A percentile compares a stretch with the other conserved stretches of the same genome.
These are phyloP conservation scores for Subacronicta megacephala DNA, from an alignment of 2,888 invertebrate genomes.

Conservation along the genomic window DNA sequence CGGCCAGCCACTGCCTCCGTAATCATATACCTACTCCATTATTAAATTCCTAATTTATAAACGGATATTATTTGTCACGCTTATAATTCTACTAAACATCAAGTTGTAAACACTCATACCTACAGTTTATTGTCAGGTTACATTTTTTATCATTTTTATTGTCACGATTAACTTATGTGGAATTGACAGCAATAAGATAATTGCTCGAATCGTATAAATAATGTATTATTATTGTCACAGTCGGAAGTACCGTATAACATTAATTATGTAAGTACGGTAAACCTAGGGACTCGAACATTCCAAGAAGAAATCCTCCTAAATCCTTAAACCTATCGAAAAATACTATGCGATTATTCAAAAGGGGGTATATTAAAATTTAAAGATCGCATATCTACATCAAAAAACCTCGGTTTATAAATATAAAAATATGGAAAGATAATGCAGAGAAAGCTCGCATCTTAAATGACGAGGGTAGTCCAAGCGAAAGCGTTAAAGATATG, in stretches of 20 bases:
- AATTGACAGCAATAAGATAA: constrained; percentile 84
- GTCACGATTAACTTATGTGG: constrained; percentile 66
- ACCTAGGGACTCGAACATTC: constrained; percentile 51
- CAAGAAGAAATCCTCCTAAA: constrained; percentile 64
- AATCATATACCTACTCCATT: constrained; percentile 43
- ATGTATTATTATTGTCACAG: constrained; percentile 76
- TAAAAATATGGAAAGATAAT: constrained; percentile 79
- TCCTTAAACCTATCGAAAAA: constrained; percentile 84
- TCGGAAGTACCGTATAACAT: constrained; percentile 66
- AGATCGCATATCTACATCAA: constrained; percentile 79
- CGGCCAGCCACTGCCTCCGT: constrained; percentile 50
- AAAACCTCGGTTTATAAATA: constrained; percentile 72
- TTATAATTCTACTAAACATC: constrained; percentile 75
- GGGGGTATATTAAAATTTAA: constrained; percentile 70
- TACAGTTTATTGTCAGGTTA: constrained; percentile 77
- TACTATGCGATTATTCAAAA: constrained; percentile 80
- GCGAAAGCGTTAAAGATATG: constrained; percentile 84
- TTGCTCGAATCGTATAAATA: constrained; percentile 80
- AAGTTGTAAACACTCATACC: constrained; percentile 74
- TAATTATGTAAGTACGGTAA: constrained; percentile 45
- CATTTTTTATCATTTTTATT: constrained; percentile 70
- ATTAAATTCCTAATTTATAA: constrained; percentile 60
- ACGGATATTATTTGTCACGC: constrained; percentile 59
- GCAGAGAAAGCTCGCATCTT: constrained; percentile 76
- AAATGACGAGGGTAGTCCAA: constrained; percentile 65